Conservation (phyloP, 1,140 invertebrate species). For the Phthorimaea operculella region DNA sequence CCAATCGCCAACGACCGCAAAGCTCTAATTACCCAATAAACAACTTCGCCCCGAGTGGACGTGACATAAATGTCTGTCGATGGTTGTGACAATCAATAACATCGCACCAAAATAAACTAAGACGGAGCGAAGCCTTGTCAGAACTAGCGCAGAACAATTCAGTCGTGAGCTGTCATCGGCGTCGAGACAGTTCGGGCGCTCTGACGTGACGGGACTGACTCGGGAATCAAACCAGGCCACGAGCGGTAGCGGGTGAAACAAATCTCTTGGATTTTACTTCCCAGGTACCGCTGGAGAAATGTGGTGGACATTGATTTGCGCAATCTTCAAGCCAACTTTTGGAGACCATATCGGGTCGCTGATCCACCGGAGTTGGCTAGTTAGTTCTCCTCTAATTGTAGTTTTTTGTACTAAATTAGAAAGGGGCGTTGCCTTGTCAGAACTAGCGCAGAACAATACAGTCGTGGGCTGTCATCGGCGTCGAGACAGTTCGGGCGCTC, state of each 20-base stretch:
- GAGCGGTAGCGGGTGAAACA: slow-evolving; percentile 13
- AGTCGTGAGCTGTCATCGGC: slow-evolving; percentile 45
- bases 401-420: slow-evolving; percentile 50
- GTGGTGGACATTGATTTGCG: background rate
- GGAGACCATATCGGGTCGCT: background rate
- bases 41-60: slow-evolving; percentile 2
- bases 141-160: slow-evolving; percentile 35
- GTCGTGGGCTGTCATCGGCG: slow-evolving; percentile 43
- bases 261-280: background rate
- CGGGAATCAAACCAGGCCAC: slow-evolving; percentile 8
- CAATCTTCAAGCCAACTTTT: background rate
- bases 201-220: slow-evolving; percentile 45
- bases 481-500: slow-evolving; percentile 30
- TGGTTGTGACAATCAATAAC: slow-evolving; percentile 25
- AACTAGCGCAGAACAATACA: slow-evolving; percentile 37
- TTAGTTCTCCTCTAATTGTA: background rate
- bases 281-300: background rate
- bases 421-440: slow-evolving; percentile 20
- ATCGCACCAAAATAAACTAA: slow-evolving; percentile 41
- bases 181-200: slow-evolving; percentile 33
- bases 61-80: slow-evolving; percentile 6
- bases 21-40: slow-evolving; percentile 5
- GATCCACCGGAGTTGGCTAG: background rate
- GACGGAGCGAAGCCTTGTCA: slow-evolving; percentile 22
- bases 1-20: background rate